Evolutionary conservation across 2,888 invertebrate species (phyloP).

Genomic region (Congeria kusceri): DNA sequence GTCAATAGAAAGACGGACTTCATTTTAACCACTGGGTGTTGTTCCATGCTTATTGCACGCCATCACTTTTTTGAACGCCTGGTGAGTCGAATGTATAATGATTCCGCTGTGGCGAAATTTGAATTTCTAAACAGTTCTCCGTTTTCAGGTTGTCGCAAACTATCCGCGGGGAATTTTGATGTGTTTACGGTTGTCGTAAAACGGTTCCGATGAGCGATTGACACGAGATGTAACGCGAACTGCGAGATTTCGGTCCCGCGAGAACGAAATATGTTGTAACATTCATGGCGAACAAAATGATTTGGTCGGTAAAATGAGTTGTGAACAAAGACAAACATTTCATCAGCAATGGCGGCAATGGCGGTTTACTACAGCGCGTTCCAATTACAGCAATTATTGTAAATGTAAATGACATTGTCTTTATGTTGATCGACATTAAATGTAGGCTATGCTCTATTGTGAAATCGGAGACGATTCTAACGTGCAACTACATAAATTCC

Average conservation of each 20-base stretch:
- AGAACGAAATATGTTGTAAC: slow-evolving; percentile 29
- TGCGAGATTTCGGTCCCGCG: slow-evolving; percentile 30
- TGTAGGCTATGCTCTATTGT: too few relatives aligned
- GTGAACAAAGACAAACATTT: too few relatives aligned
- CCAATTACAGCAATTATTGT: too few relatives aligned
- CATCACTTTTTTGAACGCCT: slow-evolving; percentile 30
- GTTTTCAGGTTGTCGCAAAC: slow-evolving; percentile 57
- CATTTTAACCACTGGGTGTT: neutral
- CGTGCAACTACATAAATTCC: too few relatives aligned
- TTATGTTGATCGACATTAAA: too few relatives aligned
- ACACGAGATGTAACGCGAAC: slow-evolving; percentile 50
- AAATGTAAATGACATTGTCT: too few relatives aligned
- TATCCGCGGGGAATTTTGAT: slow-evolving; percentile 61
- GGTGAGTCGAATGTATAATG: slow-evolving; percentile 51
- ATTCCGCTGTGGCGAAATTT: slow-evolving; percentile 48
- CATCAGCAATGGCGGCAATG: too few relatives aligned
- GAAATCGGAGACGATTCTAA: too few relatives aligned
- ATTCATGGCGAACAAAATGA: too few relatives aligned
- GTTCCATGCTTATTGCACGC: slow-evolving; percentile 25
- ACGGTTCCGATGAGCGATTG: slow-evolving; percentile 44
- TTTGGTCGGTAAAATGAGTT: too few relatives aligned
- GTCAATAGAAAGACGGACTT: too few relatives aligned
- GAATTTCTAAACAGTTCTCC: slow-evolving; percentile 54
- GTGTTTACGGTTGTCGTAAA: slow-evolving; percentile 61
- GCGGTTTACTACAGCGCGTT: too few relatives aligned